Base-by-base conservation (phyloP, 2,113 vertebrate genomes). In the Scomber japonicus region DNA sequence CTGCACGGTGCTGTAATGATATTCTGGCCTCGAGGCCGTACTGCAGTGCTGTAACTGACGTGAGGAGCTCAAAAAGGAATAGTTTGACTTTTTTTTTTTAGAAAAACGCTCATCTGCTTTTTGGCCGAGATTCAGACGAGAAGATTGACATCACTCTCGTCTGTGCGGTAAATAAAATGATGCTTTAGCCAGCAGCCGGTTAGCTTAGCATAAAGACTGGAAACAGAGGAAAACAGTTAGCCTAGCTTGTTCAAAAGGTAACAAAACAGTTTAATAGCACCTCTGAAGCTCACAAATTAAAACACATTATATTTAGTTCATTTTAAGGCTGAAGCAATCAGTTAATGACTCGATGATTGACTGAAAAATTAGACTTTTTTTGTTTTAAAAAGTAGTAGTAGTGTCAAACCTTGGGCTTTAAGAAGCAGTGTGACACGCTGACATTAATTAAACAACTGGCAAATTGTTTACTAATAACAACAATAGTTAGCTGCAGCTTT, bases 1-100 rank as follows among this genome's bases (percentile, higher is more conserved):
- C 73, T 64, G 78, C 80, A 78, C 59, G 44, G 50, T 51, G 75
- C 45, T 85, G 35, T 11, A 21, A 27, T 53, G 49, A 62, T 50
- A 17, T 51, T 55, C 21, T 54, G 75, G 54, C 50, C 27, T 56
- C 4, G 11, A 72, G 72, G 21, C 21, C 21, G 21, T 21, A 21
- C 24, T 27, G 81, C 73, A 63, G 21, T 54, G 16, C 46, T 66
- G 66, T 24, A 40, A 51, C 63, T 57, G 61, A 78, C 55, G 55
- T 5, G 24, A 75, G 17, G 64, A 21, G 35, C 72, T 31, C 35
- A 6, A 40, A 55, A 71, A 57, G 17, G 57, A 72, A 50, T 1
- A 35, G 46, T 63, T 14, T 15, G 21, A 82, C 53, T 48, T 40
- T 40, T 27, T 27, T 27, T 27, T 68, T 51, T 61, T 21, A 31